Conservation (phyloP, 2,113 vertebrate genomes). For the Neodontobutis hainanensis region DNA sequence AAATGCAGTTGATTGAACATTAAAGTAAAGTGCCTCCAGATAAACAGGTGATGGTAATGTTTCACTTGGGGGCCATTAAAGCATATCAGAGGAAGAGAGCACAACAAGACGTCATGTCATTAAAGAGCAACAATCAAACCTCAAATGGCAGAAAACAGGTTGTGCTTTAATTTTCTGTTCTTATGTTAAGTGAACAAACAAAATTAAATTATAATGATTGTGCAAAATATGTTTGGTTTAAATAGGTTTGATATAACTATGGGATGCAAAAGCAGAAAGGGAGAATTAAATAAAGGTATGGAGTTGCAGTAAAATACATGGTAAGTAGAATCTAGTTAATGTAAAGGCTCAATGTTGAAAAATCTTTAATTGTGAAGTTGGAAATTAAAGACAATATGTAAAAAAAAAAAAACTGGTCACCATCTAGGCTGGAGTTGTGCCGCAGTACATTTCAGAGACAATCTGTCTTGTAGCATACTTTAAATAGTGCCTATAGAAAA, state of each 20-base stretch:
- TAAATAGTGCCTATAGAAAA: too few relatives aligned
- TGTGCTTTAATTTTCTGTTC: neutral
- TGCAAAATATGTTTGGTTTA: neutral
- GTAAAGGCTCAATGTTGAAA: too few relatives aligned
- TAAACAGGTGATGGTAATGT: conserved; percentile 13
- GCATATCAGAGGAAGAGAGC: conserved; percentile 7
- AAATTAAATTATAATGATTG: neutral
- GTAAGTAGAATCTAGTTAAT: too few relatives aligned
- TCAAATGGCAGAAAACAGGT: neutral
- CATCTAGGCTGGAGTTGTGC: too few relatives aligned
- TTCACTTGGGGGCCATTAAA: conserved; percentile 7
- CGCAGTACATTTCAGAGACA: too few relatives aligned
- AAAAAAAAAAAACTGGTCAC: too few relatives aligned
- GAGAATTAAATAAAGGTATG: neutral
- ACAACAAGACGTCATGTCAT: conserved; percentile 6
- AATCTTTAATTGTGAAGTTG: too few relatives aligned
- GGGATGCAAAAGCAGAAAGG: too few relatives aligned
- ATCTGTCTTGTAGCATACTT: too few relatives aligned
- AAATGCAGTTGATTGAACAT: conserved; percentile 15
- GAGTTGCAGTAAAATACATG: neutral
- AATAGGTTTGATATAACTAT: neutral
- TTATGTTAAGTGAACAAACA: neutral
- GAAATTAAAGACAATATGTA: too few relatives aligned
- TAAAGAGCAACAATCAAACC: conserved; percentile 4
- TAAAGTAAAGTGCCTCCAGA: conserved; percentile 14